Conservation (phyloP, 1,140 invertebrate species). For the Lithobius niger region DNA sequence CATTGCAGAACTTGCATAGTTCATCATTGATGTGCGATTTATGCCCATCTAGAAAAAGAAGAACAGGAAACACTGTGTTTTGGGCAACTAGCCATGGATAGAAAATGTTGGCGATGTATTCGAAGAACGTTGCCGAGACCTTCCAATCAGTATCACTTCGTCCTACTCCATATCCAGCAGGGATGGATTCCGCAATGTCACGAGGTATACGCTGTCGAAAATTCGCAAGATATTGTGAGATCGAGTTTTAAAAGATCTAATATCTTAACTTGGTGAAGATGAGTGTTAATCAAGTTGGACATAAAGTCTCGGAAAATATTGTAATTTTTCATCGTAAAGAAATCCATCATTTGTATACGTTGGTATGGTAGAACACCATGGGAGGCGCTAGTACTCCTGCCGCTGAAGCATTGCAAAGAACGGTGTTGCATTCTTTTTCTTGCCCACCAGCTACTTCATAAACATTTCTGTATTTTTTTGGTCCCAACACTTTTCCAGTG, state of each 20-base stretch:
- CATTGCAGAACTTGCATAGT: constrained; percentile 5
- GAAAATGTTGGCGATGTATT: constrained; percentile 7
- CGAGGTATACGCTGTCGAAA: too few species aligned
- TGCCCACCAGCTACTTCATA: background rate
- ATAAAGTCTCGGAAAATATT: too few species aligned
- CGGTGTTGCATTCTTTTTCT: constrained; percentile 1
- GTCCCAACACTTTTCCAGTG: background rate
- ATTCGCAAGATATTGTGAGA: too few species aligned
- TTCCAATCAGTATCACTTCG: background rate
- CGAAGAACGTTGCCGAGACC: constrained; percentile 1
- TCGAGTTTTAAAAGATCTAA: too few species aligned
- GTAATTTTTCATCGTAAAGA: too few species aligned
- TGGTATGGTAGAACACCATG: constrained; percentile 29
- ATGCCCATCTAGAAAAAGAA: constrained; percentile 7
- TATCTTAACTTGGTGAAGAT: too few species aligned
- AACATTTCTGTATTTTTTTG: background rate
- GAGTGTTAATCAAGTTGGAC: too few species aligned
- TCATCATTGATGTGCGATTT: constrained; percentile 1
- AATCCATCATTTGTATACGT: too few species aligned
- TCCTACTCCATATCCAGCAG: background rate
- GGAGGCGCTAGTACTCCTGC: constrained; percentile 19
- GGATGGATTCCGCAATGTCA: background rate
- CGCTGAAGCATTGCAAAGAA: constrained; percentile 8
- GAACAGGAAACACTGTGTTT: background rate
- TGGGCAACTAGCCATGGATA: constrained; percentile 1